Percentiles rank a stretch among this genome's conserved stretches.
Evolutionary conservation across 2,113 vertebrate species (phyloP).

Genomic region (Ptilonorhynchus violaceus): DNA sequence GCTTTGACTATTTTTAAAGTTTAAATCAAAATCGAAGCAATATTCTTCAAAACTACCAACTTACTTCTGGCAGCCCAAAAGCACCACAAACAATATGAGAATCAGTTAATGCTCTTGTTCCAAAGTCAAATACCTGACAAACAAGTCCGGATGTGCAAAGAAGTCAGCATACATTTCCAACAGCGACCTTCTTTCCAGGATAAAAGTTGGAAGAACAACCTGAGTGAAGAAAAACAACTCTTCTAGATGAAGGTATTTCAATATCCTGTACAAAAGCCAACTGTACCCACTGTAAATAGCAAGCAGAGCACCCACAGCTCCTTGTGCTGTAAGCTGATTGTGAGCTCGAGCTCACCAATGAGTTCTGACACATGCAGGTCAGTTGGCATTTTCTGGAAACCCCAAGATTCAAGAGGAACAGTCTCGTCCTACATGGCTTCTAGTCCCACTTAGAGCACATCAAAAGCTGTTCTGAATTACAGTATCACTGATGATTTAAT

Average conservation of each 20-base stretch:
- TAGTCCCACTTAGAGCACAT: neutral
- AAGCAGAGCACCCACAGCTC: neutral
- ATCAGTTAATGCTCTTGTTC: neutral
- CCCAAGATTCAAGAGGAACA: neutral
- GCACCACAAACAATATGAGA: neutral
- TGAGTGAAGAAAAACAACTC: constrained; percentile 50
- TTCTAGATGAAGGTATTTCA: neutral
- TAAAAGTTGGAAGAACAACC: constrained; percentile 98
- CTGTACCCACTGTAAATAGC: neutral
- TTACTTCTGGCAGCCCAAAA: neutral
- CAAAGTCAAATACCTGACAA: constrained; percentile 86
- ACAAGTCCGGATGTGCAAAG: constrained; percentile 97
- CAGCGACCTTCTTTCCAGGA: constrained; percentile 94
- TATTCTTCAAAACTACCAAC: neutral
- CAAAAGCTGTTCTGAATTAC: neutral
- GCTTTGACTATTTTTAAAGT: neutral
- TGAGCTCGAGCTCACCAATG: neutral
- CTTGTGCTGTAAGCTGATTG: rapidly evolving
- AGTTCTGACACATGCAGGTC: neutral
- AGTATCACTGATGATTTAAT: neutral
- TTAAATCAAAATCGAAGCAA: neutral
- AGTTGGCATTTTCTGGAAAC: neutral
- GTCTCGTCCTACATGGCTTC: neutral
- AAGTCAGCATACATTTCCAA: constrained; percentile 99
- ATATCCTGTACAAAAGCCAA: neutral